phyloP scores from a whole-genome alignment of 2,797 vertebrate species.

The Pipistrellus pipistrellus region DNA sequence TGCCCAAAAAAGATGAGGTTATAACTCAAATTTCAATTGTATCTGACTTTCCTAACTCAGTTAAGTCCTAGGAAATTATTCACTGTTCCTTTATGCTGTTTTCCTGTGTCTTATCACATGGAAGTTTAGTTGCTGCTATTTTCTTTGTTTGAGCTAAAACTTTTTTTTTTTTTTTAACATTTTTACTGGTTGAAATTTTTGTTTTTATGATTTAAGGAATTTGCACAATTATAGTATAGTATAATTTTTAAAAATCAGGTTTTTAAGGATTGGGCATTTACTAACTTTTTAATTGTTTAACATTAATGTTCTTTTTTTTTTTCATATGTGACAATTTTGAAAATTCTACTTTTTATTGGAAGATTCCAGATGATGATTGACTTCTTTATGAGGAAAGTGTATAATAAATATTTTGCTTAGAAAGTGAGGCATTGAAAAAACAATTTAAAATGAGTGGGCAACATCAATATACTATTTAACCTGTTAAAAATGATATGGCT shows the following conservation, averaged over 20 bases:
- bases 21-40: conserved; percentile 41
- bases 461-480: neutral
- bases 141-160: neutral
- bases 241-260: neutral
- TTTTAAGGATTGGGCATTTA: neutral
- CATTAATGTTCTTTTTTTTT: neutral
- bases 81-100: neutral
- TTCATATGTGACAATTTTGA: neutral
- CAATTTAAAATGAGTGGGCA: neutral
- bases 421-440: neutral
- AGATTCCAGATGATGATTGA: neutral
- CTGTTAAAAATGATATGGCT: neutral
- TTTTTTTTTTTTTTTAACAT: neutral
- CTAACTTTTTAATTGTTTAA: neutral
- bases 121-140: neutral
- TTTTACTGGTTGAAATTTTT: neutral
- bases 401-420: conserved; percentile 15
- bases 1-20: conserved; percentile 9
- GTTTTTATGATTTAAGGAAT: neutral
- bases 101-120: neutral
- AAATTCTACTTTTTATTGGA: neutral
- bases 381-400: neutral
- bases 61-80: neutral
- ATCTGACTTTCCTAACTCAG: neutral
- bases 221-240: neutral